Percentiles rank a stretch among this genome's conserved stretches.
Evolutionary conservation across 2,113 vertebrate genomes (phyloP).

Genomic region (Myodes glareolus): DNA sequence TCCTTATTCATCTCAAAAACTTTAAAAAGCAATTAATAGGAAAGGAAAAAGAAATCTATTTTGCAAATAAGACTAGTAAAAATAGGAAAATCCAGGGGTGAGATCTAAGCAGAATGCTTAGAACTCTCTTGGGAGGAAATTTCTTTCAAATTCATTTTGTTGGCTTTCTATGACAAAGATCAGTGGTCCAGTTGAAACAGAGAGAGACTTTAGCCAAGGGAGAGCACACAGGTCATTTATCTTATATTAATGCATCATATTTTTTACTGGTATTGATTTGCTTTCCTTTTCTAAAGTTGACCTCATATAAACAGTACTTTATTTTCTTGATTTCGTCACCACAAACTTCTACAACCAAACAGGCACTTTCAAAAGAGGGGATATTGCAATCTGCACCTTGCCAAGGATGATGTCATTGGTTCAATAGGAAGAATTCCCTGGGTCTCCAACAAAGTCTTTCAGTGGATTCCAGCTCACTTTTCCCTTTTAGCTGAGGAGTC

Average conservation of each 20-base stretch:
- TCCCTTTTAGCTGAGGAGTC: not conserved
- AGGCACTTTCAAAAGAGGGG: not conserved
- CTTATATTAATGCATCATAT: not conserved
- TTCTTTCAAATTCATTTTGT: not conserved
- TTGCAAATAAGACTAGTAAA: not conserved
- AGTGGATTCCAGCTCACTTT: not conserved
- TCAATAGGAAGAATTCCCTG: not conserved
- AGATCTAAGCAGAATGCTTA: not conserved
- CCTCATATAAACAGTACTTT: not conserved
- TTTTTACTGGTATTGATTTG: not conserved
- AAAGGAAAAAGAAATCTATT: not conserved
- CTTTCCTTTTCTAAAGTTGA: not conserved
- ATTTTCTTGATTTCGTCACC: not conserved
- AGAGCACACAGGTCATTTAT: not conserved
- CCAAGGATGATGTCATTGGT: not conserved
- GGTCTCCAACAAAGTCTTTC: not conserved
- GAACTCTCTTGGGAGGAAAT: not conserved
- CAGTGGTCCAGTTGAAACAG: not conserved
- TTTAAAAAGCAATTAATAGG: not conserved
- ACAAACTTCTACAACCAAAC: not conserved
- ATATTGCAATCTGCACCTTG: not conserved
- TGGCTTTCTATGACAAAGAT: not conserved
- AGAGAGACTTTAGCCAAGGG: not conserved
- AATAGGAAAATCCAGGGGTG: not conserved
- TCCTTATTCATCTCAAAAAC: not conserved